These are phyloP conservation scores for Subanguina moxae DNA, from an alignment of 1,140 invertebrate genomes.

Conservation along the genomic window DNA sequence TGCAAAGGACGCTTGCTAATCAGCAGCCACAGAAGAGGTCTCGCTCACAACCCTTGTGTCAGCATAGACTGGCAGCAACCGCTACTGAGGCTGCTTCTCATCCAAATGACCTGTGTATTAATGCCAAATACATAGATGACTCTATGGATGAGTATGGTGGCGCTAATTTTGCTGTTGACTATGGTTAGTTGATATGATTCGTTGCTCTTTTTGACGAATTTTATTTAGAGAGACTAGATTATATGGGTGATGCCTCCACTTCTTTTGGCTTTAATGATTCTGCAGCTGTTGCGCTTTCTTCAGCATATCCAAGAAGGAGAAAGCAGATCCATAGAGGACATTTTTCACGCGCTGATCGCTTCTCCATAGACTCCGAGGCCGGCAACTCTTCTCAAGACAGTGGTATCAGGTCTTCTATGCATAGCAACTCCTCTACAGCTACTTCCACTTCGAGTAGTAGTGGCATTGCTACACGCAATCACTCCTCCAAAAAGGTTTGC, in stretches of 20 bases:
- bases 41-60: not conserved
- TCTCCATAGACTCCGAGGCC: slow-evolving; percentile 27
- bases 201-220: too few species aligned
- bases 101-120: not conserved
- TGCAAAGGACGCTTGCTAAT: too few species aligned
- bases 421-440: slow-evolving; percentile 10
- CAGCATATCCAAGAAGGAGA: not conserved
- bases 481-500: not conserved
- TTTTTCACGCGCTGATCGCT: slow-evolving; percentile 31
- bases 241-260: not conserved
- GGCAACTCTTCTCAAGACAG: slow-evolving; percentile 20
- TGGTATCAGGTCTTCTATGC: slow-evolving; percentile 13
- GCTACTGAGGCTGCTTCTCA: not conserved
- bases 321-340: slow-evolving; percentile 6
- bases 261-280: not conserved
- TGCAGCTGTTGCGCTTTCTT: not conserved
- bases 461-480: not conserved
- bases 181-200: not conserved
- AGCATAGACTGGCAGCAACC: not conserved
- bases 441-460: not conserved
- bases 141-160: not conserved
- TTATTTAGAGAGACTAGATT: not conserved
- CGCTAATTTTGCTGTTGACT: not conserved
- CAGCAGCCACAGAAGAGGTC: not conserved
- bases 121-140: slow-evolving; percentile 1